These are phyloP conservation scores for Diorhabda carinulata DNA, from an alignment of 1,140 invertebrate genomes.

Conservation along the genomic window DNA sequence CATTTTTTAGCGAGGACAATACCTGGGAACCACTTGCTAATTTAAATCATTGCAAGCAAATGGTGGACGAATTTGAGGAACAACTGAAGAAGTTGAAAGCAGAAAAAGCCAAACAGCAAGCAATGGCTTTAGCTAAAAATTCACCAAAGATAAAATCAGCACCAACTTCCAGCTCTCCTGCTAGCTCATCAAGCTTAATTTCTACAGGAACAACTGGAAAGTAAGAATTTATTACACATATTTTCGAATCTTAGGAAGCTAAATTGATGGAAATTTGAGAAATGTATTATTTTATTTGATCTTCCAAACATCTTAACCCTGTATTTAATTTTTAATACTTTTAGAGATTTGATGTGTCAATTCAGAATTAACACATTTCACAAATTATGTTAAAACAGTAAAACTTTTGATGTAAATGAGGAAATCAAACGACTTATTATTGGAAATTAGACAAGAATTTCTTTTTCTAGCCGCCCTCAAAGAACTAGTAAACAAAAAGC, in stretches of 20 bases:
- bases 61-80: conserved; percentile 75
- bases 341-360: no score
- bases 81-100: conserved; percentile 72
- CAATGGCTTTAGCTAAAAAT: conserved; percentile 36
- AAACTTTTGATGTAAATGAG: not conserved
- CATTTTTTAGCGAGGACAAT: conserved; percentile 26
- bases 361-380: no score
- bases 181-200: not conserved
- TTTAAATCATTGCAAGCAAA: conserved; percentile 66
- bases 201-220: no score
- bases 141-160: conserved; percentile 22
- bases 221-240: no score
- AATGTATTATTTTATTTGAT: no score
- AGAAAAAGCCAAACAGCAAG: conserved; percentile 56
- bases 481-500: conserved; percentile 76
- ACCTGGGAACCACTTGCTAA: conserved; percentile 76
- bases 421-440: not conserved
- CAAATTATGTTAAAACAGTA: no score
- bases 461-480: conserved; percentile 58
- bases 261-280: no score
- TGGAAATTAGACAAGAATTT: not conserved
- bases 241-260: no score
- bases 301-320: no score
- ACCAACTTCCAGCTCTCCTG: not conserved
- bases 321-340: no score